These are phyloP conservation scores for Paradisaea rubra DNA, from an alignment of 2,113 vertebrate species.

Conservation along the genomic window DNA sequence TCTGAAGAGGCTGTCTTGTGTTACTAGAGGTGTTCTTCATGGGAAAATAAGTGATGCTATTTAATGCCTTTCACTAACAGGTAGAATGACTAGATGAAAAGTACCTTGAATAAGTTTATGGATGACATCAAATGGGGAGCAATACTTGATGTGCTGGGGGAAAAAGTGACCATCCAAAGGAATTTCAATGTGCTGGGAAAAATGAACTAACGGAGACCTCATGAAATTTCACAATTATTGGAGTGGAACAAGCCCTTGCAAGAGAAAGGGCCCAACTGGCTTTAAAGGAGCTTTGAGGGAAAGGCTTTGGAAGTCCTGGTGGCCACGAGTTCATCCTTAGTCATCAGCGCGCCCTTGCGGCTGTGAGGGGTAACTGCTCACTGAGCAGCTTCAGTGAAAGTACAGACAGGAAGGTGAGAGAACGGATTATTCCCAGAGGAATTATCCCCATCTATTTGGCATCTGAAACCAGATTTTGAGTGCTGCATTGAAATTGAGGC, in stretches of 20 bases:
- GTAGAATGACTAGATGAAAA: not conserved
- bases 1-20: not conserved
- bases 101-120: not conserved
- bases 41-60: not conserved
- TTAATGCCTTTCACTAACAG: not conserved
- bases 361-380: not conserved
- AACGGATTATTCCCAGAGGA: not conserved
- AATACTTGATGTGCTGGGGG: not conserved
- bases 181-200: not conserved
- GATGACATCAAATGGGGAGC: not conserved
- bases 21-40: not conserved
- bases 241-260: not conserved
- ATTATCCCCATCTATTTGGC: not conserved
- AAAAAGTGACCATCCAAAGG: not conserved
- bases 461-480: not conserved
- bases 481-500: not conserved
- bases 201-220: not conserved
- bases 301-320: not conserved
- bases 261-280: not conserved
- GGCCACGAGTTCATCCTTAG: not conserved
- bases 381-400: not conserved
- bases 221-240: not conserved
- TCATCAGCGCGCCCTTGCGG: not conserved
- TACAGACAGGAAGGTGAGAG: accelerated
- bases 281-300: not conserved